phyloP scores from a whole-genome alignment of 64 coral and sea anemone species.

The Actinia equina region DNA sequence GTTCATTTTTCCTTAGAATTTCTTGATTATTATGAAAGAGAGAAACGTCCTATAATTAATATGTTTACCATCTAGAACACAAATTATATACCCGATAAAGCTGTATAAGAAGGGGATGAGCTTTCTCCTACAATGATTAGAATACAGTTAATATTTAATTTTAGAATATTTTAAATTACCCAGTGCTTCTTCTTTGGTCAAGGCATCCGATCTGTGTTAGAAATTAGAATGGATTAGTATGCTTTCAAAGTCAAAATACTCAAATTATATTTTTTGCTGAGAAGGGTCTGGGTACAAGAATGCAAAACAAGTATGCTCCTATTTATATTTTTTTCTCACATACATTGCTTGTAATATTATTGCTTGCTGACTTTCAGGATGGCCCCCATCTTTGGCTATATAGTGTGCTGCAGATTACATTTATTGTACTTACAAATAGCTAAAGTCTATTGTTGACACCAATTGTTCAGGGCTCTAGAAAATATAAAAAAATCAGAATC shows the following conservation, averaged over 20 bases:
- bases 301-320: too few species aligned
- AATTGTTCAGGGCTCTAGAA: slow-evolving; percentile 87
- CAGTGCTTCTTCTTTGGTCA: slow-evolving; percentile 96
- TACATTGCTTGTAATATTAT: too few species aligned
- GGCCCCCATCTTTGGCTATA: too few species aligned
- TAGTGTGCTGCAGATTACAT: too few species aligned
- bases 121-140: not conserved
- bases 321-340: too few species aligned
- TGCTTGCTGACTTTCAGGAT: not conserved
- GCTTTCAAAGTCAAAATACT: too few species aligned
- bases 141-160: not conserved
- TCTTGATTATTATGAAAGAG: slow-evolving; percentile 26
- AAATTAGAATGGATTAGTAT: not conserved
- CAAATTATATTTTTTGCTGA: too few species aligned
- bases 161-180: slow-evolving; percentile 28
- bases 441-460: slow-evolving; percentile 92
- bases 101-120: not conserved
- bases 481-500: not conserved
- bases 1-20: slow-evolving; percentile 71
- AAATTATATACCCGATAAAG: too few species aligned
- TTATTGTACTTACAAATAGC: slow-evolving; percentile 77
- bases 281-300: too few species aligned
- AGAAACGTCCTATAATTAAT: not conserved
- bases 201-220: slow-evolving; percentile 65
- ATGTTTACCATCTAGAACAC: too few species aligned